phyloP scores from a whole-genome alignment of 2,113 vertebrate genomes.

The Pterocles gutturalis region DNA sequence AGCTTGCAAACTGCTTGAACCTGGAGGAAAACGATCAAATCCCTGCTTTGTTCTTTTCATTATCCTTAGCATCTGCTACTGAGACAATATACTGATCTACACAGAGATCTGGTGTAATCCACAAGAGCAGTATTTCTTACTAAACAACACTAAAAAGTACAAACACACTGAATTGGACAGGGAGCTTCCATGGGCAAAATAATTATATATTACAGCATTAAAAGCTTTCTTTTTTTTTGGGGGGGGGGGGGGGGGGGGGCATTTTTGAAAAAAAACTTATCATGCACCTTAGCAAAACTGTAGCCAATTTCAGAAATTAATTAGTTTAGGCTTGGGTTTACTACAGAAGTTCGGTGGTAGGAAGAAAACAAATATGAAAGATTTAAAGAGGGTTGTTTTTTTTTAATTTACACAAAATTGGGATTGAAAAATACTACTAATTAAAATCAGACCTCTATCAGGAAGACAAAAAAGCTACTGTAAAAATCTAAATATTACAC shows the following conservation, averaged over 20 bases:
- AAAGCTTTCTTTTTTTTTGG: background rate
- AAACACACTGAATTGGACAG: background rate
- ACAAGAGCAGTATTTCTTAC: background rate
- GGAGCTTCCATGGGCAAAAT: background rate
- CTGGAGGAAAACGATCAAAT: background rate
- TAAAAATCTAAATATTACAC: background rate
- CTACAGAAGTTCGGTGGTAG: background rate
- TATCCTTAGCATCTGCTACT: background rate
- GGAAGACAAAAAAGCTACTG: background rate
- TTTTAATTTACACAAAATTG: accelerated
- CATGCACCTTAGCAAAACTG: background rate
- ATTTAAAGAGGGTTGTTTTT: background rate
- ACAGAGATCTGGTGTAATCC: background rate
- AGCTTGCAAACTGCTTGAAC: background rate
- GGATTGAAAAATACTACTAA: background rate
- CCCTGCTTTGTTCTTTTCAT: background rate
- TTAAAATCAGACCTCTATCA: background rate
- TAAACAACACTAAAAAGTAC: background rate
- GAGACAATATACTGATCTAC: background rate
- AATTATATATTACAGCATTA: background rate
- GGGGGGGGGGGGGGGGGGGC: too few species aligned
- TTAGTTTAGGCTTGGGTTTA: background rate
- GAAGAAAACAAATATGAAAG: background rate
- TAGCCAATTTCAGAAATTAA: background rate
- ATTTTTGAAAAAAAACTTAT: background rate